Evolutionary conservation across 2,113 vertebrate genomes (phyloP).

Genomic region (Rhynchomys soricoides): DNA sequence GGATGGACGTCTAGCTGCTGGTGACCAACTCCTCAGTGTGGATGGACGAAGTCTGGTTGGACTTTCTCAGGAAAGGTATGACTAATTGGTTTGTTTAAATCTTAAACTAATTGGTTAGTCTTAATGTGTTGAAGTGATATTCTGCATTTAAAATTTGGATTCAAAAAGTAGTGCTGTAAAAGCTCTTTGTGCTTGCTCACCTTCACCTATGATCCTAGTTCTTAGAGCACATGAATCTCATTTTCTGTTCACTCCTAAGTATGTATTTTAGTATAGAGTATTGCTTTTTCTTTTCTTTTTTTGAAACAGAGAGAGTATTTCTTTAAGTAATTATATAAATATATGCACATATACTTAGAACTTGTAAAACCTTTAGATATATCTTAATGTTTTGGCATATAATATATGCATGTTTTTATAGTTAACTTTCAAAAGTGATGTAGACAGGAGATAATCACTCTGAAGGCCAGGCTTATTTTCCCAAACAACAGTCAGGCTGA

Average conservation of each 20-base stretch:
- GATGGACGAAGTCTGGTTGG: conserved; percentile 97
- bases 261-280: neutral
- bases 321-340: neutral
- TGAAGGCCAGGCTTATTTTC: no score
- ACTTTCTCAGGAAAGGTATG: conserved; percentile 97
- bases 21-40: conserved; percentile 97
- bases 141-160: neutral
- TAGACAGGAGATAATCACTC: neutral
- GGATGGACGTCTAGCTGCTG: conserved; percentile 97
- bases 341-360: no score
- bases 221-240: rapidly evolving
- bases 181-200: no score
- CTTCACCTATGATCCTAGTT: neutral
- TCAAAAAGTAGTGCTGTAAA: neutral
- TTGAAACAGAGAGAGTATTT: neutral
- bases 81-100: neutral
- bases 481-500: neutral
- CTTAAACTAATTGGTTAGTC: no score
- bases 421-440: neutral
- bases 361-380: neutral
- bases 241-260: neutral
- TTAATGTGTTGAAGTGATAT: neutral
- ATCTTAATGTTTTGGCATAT: neutral
- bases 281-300: no score
- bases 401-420: neutral